Evolutionary conservation across 2,113 vertebrate genomes (phyloP).

Genomic region (Helogale parvula): DNA sequence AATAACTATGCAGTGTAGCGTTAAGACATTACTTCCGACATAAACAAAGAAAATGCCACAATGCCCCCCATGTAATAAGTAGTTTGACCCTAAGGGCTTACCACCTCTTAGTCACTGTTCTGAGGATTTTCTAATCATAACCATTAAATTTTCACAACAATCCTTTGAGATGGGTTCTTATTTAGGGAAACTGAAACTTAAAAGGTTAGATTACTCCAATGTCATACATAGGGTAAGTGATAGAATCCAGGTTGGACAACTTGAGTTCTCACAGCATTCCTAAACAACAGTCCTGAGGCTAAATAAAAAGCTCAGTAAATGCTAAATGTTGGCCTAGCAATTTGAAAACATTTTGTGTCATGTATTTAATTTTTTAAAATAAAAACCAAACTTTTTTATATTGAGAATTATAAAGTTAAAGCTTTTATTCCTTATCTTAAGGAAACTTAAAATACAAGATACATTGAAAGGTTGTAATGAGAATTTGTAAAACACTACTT

Average conservation of each 20-base stretch:
- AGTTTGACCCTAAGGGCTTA: background rate
- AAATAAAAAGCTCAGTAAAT: constrained; percentile 27
- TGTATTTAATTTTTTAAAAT: background rate
- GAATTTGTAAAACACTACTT: background rate
- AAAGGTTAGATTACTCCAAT: background rate
- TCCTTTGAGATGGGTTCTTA: background rate
- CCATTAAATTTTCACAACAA: background rate
- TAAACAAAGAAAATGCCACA: constrained; percentile 3
- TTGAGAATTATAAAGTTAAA: background rate
- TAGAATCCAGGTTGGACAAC: background rate
- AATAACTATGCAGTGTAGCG: background rate
- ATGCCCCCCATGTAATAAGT: background rate
- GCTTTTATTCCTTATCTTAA: background rate
- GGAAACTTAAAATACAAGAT: background rate
- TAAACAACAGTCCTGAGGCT: background rate
- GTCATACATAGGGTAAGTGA: background rate
- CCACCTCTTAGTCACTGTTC: background rate
- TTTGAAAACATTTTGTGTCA: background rate
- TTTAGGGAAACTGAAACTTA: background rate
- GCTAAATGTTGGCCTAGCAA: background rate
- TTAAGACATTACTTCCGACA: background rate
- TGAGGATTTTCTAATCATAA: background rate
- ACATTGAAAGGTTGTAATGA: background rate
- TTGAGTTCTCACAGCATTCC: background rate
- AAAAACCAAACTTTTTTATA: background rate